Conservation (phyloP, 2,797 vertebrate species). For the Crocodylus rhombifer region DNA sequence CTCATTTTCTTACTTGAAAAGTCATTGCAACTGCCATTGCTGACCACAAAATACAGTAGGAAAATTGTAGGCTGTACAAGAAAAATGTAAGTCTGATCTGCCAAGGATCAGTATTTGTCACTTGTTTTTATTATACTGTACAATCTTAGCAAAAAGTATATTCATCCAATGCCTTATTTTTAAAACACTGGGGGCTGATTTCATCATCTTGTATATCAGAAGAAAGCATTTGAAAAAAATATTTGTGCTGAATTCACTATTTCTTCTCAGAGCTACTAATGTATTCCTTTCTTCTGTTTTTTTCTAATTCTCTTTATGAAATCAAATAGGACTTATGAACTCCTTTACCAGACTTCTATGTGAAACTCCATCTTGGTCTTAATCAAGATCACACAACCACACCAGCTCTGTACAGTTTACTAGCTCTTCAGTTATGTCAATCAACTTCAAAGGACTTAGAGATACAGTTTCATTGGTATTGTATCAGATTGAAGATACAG, state of each 20-base stretch:
- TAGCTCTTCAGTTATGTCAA: constrained; percentile 1
- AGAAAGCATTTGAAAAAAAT: background rate
- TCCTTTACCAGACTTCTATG: background rate
- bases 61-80: constrained; percentile 14
- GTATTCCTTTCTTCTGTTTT: background rate
- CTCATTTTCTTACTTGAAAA: constrained; percentile 19
- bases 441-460: constrained; percentile 31
- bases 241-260: constrained; percentile 11
- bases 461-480: constrained; percentile 9
- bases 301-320: background rate
- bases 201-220: constrained; percentile 30
- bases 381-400: constrained; percentile 22
- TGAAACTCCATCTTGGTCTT: constrained; percentile 29
- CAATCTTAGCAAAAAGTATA: constrained; percentile 14
- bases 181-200: background rate
- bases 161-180: constrained; percentile 47
- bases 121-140: constrained; percentile 42
- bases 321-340: background rate
- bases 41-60: constrained; percentile 40
- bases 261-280: constrained; percentile 17
- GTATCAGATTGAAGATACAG: background rate
- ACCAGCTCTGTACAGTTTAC: background rate
- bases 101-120: constrained; percentile 26
- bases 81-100: constrained; percentile 32
- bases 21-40: constrained; percentile 28